Conservation (phyloP, 92 coral and sea anemone species). For the Scolanthus callimorphus region DNA sequence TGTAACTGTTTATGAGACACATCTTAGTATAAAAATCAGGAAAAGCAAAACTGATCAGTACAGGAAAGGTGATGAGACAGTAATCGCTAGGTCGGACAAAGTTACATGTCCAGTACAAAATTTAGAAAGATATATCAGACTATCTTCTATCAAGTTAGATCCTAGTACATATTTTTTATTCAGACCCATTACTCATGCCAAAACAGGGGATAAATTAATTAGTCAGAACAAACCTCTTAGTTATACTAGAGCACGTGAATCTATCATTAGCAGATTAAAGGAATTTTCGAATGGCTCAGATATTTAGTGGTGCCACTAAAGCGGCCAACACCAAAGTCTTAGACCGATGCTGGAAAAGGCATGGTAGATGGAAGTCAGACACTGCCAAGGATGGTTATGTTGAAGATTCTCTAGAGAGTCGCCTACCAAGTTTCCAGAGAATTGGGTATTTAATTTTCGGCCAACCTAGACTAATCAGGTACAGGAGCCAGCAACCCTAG, state of each 20-base stretch:
- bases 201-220: not conserved
- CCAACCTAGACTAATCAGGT: not conserved
- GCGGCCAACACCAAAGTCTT: conserved; percentile 26
- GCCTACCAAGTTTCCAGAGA: conserved; percentile 1
- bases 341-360: conserved; percentile 38
- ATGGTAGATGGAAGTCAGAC: conserved; percentile 44
- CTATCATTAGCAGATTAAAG: not conserved
- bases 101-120: conserved; percentile 8
- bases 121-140: not conserved
- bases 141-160: not conserved
- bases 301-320: conserved; percentile 26
- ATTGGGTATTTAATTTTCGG: not conserved
- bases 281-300: not conserved
- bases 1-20: conserved; percentile 15
- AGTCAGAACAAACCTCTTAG: not conserved
- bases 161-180: not conserved
- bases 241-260: not conserved
- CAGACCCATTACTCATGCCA: not conserved
- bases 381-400: conserved; percentile 30
- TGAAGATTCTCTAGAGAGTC: conserved; percentile 18
- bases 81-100: conserved; percentile 24
- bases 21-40: conserved; percentile 13
- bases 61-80: conserved; percentile 33
- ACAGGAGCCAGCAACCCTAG: conserved; percentile 3
- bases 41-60: conserved; percentile 46